Base-by-base conservation (phyloP, 2,888 invertebrate species). In the Blera fallax region DNA sequence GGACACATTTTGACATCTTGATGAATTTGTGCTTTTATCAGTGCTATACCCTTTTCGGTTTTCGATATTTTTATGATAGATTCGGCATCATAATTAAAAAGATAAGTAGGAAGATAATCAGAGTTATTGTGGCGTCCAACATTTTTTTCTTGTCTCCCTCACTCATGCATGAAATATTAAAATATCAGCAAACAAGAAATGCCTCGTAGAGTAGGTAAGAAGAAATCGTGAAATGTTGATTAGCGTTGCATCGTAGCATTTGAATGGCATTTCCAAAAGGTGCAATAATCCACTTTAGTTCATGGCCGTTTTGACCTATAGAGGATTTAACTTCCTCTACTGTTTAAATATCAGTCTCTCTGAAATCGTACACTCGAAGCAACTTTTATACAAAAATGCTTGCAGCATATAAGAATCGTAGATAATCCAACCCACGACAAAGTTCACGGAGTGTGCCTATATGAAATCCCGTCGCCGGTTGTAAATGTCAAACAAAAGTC, bases 181-280 rank as follows among this genome's bases (percentile, higher is more conserved):
- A 18, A 18, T 2, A 27, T 43, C 0, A 27, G 43, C 10, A n/a
- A 14, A 18, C 10, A 45, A 24, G 11, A 27, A 45, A 52, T 52
- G 24, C 29, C 29, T 37, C 54, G 18, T 6, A 40, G 27, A 54
- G n/a, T 52, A 10, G n/a, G n/a, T n/a, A 27, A 37, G 32, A 37
- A 76, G 48, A 72, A 70, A 43, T 70, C 64, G 21, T 64, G 56
- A 79, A 72, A 72, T 72, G 65, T 34, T 3, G 11, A 18, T 24
- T 32, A 40, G 48, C 27, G 29, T 37, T 37, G 48, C 65, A 76
- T 37, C 16, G 6, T 14, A 45, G 24, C 45, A 48, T 14, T 11
- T 29, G 34, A n/a, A 58, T 76, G 56, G 27, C 74, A 76, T 65
- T 56, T 65, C 24, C 37, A 14, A 76, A 64, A 67, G 56, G 48